Evolutionary conservation across 2,113 vertebrate species (phyloP), one percentile per base, ranked within the genome.

Genomic region (Notechis scutatus): DNA sequence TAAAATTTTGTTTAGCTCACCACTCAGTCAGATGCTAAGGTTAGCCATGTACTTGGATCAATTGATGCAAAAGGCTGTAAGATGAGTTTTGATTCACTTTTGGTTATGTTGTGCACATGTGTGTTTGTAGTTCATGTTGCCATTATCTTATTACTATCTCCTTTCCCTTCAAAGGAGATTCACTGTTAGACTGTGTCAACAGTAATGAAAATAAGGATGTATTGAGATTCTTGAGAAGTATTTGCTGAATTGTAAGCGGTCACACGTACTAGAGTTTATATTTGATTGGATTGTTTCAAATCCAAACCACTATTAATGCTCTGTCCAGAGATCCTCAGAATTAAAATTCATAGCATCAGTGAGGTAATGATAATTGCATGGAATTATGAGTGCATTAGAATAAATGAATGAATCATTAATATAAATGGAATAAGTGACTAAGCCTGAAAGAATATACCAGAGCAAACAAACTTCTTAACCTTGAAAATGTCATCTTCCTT

Each of bases 21-120:
- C 52, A 11, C 7, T 11, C 85, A 89, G 24, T 50, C 56, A 85
- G 11, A 15, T 52, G 29, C 59, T 52, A 55, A 57, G 92, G 5
- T 34, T 42, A 85, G 24, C 88, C 29, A 3, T 90, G 21, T 0
- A 56, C 34, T 90, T 85, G 59, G 87, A 61, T 57, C n/a, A 94
- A 59, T 0, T 26, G 23, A 7, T 0, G 29, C 94, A 94, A 92
- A 54, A 95, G 93, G 96, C 3, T 47, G 91, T 96, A 93, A 93
- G 92, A 97, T 97, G 97, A 95, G 96, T 96, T 97, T 52, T 94
- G 93, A 91, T 93, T 0, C 89, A 90, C n/a, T 64, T 90, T 93
- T 90, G 56, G 86, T 39, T 93, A 21, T 95, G 92, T 92, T 92
- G 39, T 96, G 85, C 96, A 6, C 74, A 85, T 97, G 61, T 88